A percentile compares a stretch with the other conserved stretches of the same genome.
These are phyloP conservation scores for Maccullochella peelii DNA, from an alignment of 2,113 vertebrate species.

Conservation along the genomic window DNA sequence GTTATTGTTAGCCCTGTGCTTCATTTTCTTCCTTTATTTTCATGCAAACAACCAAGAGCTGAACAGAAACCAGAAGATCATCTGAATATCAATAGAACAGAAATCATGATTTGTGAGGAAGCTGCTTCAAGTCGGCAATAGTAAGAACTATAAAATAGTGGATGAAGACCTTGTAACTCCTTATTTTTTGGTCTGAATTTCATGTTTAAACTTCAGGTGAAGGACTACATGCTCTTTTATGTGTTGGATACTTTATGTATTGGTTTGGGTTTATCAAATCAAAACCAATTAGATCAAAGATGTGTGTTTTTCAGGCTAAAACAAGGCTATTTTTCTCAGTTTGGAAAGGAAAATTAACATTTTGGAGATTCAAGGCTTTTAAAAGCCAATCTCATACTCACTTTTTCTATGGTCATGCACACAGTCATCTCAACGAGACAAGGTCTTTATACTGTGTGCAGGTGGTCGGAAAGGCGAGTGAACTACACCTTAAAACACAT, in stretches of 20 bases:
- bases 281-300: slow-evolving; percentile 21
- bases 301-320: not conserved
- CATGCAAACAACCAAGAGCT: slow-evolving; percentile 45
- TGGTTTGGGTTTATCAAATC: slow-evolving; percentile 36
- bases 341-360: not conserved
- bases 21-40: slow-evolving; percentile 53
- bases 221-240: slow-evolving; percentile 1
- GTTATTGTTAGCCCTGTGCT: slow-evolving; percentile 68
- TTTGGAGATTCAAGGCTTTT: not conserved
- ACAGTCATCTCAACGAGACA: slow-evolving; percentile 3
- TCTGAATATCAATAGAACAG: slow-evolving; percentile 33
- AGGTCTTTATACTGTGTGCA: slow-evolving; percentile 30
- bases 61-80: slow-evolving; percentile 38
- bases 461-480: not conserved
- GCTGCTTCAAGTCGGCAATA: slow-evolving; percentile 18
- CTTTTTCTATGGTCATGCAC: not conserved
- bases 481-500: slow-evolving; percentile 15
- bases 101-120: slow-evolving; percentile 22
- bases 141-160: not conserved
- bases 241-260: not conserved
- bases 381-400: slow-evolving; percentile 15
- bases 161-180: slow-evolving; percentile 1
- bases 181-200: slow-evolving; percentile 17
- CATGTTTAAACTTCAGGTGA: slow-evolving; percentile 17
- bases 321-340: slow-evolving; percentile 8